Evolutionary conservation across 2,113 vertebrate species (phyloP).

Genomic region (Lamprologus lemairii): DNA sequence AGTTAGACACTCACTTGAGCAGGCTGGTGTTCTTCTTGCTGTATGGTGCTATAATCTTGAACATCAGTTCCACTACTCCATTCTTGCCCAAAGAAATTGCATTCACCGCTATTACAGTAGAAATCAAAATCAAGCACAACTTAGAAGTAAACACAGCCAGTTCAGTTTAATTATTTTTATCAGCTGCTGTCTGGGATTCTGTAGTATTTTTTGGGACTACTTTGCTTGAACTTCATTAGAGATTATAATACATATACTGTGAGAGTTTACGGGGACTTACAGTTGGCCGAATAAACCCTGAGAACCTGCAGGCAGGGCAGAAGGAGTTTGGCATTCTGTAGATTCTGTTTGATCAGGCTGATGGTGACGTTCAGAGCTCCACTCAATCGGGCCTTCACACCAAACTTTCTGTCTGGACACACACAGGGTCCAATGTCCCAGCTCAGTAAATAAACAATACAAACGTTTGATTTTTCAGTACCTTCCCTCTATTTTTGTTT

Average conservation of each 20-base stretch:
- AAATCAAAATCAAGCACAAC: neutral
- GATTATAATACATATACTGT: neutral
- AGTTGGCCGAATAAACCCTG: constrained; percentile 85
- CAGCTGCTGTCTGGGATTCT: neutral
- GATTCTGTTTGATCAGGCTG: constrained; percentile 88
- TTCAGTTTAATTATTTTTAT: neutral
- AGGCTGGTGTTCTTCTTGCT: constrained; percentile 90
- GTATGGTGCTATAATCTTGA: constrained; percentile 89
- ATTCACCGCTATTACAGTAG: constrained; percentile 80
- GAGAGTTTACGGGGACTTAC: constrained; percentile 73
- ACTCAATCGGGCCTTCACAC: constrained; percentile 88
- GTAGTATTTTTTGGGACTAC: neutral
- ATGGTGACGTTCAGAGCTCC: constrained; percentile 83
- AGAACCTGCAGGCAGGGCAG: constrained; percentile 93
- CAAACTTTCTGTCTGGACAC: constrained; percentile 91
- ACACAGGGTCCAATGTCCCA: neutral
- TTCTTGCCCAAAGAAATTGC: constrained; percentile 90
- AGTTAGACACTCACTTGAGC: constrained; percentile 80
- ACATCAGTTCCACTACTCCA: constrained; percentile 88
- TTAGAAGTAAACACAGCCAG: neutral
- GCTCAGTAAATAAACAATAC: neutral
- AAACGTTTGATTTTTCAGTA: neutral
- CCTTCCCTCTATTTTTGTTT: neutral
- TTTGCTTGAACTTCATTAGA: neutral
- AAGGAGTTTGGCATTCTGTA: constrained; percentile 83